A percentile compares a stretch with the other conserved stretches of the same genome.
Evolutionary conservation across 2,888 invertebrate species (phyloP).

Genomic region (Hoplodrina ambigua): DNA sequence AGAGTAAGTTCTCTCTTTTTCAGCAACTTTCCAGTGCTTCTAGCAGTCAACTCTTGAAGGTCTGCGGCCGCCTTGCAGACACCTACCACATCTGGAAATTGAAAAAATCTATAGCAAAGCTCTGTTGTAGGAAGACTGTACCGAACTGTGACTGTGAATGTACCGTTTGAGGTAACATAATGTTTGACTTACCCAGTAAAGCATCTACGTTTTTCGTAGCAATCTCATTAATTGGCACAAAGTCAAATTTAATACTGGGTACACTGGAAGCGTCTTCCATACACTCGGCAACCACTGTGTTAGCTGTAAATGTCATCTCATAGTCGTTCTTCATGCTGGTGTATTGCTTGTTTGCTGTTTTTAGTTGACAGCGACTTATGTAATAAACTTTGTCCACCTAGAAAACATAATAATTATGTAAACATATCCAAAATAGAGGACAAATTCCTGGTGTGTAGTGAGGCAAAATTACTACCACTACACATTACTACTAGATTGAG

Average conservation of each 20-base stretch:
- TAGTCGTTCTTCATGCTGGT: constrained; percentile 97
- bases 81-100: constrained; percentile 95
- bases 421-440: no score
- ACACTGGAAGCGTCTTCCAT: constrained; percentile 91
- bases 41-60: constrained; percentile 93
- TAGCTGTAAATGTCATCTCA: constrained; percentile 96
- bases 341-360: constrained; percentile 98
- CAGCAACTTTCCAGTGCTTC: constrained; percentile 94
- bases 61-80: constrained; percentile 94
- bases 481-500: no score
- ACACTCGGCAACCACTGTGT: constrained; percentile 92
- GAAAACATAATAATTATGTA: constrained; percentile 50
- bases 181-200: constrained; percentile 91
- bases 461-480: no score
- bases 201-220: constrained; percentile 92
- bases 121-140: no score
- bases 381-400: constrained; percentile 96
- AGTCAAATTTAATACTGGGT: constrained; percentile 94
- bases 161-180: background rate
- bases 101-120: background rate
- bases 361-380: constrained; percentile 95
- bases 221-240: constrained; percentile 94
- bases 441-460: no score
- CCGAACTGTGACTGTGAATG: no score
- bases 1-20: constrained; percentile 96